phyloP scores from a whole-genome alignment of 2,113 vertebrate genomes.

The Amia ocellicauda region DNA sequence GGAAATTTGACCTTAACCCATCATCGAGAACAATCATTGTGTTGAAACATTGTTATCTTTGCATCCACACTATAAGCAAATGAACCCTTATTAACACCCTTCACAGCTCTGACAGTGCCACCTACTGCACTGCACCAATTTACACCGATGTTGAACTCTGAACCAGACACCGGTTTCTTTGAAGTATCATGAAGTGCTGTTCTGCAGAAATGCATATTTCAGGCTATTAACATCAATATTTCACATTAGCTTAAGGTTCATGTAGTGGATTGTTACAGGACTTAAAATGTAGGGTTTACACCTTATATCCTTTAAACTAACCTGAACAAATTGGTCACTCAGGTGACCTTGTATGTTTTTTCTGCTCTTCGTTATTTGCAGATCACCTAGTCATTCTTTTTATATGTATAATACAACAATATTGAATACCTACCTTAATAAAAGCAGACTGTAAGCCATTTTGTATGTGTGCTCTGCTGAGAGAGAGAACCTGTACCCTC shows the following conservation, averaged over 20 bases:
- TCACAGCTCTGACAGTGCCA: neutral
- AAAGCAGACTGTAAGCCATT: slow-evolving; percentile 33
- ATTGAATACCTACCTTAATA: slow-evolving; percentile 29
- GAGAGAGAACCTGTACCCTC: slow-evolving; percentile 45
- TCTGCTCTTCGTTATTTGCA: too few species aligned
- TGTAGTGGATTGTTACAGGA: too few species aligned
- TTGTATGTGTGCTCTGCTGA: slow-evolving; percentile 25
- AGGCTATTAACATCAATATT: slow-evolving; percentile 17
- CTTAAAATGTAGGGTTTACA: too few species aligned
- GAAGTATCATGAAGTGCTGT: slow-evolving; percentile 6
- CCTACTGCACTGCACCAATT: too few species aligned
- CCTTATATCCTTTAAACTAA: too few species aligned
- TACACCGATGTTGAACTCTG: neutral
- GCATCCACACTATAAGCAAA: neutral
- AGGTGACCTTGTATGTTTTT: too few species aligned
- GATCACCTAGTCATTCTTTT: too few species aligned
- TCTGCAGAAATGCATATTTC: neutral
- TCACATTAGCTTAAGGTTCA: too few species aligned
- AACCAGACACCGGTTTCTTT: neutral
- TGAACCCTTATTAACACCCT: neutral
- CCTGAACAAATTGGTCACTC: too few species aligned
- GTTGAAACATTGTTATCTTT: neutral
- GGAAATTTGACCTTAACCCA: slow-evolving; percentile 11
- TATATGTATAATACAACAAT: neutral
- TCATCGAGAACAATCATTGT: neutral